Percentiles rank a stretch among this genome's conserved stretches.
These are phyloP conservation scores for Vireo griseus DNA, from an alignment of 2,797 vertebrate species.

Conservation along the genomic window DNA sequence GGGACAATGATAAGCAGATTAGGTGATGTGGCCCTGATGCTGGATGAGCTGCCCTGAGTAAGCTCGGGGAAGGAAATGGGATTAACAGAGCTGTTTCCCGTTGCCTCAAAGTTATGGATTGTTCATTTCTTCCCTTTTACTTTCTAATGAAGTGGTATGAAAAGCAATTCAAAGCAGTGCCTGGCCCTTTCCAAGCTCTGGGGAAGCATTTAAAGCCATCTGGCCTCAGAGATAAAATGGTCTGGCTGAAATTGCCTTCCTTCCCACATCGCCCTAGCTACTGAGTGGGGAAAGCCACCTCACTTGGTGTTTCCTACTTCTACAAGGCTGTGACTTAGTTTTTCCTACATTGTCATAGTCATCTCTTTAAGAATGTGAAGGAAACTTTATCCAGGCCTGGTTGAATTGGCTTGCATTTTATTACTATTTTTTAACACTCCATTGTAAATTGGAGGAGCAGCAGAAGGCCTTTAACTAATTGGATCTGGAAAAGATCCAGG, in stretches of 20 bases:
- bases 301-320: conserved; percentile 25
- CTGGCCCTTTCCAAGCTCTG: conserved; percentile 7
- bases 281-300: not conserved
- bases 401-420: not conserved
- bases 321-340: not conserved
- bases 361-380: not conserved
- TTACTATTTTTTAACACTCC: not conserved
- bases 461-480: not conserved
- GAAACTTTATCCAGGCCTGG: not conserved
- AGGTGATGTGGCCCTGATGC: not conserved
- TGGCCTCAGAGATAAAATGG: conserved; percentile 47
- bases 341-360: not conserved
- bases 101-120: conserved; percentile 8
- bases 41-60: not conserved
- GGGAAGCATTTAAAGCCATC: conserved; percentile 51
- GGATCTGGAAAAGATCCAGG: not conserved
- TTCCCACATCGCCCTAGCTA: conserved; percentile 16
- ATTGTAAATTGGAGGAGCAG: not conserved
- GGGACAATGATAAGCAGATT: not conserved
- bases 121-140: conserved; percentile 36
- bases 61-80: not conserved
- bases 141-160: conserved; percentile 24
- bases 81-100: conserved; percentile 1
- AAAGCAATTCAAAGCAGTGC: conserved; percentile 22
- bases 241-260: conserved; percentile 30